These are phyloP conservation scores for Halcyon smyrnensis DNA, from an alignment of 2,797 vertebrate species.

Conservation along the genomic window DNA sequence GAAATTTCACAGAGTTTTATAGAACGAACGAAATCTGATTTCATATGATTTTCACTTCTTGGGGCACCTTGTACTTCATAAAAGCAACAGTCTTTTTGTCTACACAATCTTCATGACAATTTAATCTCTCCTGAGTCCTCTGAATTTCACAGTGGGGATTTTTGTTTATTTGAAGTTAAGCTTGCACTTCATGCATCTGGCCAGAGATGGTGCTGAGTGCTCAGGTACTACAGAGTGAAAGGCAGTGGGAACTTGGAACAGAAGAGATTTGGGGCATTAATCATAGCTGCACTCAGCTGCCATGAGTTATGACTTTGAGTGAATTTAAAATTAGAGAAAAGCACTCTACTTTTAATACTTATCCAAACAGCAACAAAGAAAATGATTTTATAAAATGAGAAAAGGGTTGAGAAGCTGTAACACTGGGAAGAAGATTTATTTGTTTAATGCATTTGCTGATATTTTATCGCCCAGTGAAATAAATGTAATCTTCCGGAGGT, in stretches of 20 bases:
- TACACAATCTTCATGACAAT: neutral
- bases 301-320: neutral
- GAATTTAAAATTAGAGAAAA: conserved; percentile 14
- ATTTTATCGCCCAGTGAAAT: neutral
- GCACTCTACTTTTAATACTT: neutral
- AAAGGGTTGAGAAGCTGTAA: neutral
- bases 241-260: neutral
- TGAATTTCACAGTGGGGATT: neutral
- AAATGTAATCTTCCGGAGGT: neutral
- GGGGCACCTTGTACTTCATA: neutral
- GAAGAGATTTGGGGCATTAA: neutral
- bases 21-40: neutral
- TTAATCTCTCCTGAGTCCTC: neutral
- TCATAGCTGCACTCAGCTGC: neutral
- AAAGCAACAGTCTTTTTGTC: neutral
- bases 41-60: neutral
- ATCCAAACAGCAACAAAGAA: neutral
- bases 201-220: conserved; percentile 71
- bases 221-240: conserved; percentile 29
- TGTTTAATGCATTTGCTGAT: neutral
- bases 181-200: conserved; percentile 50
- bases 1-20: neutral
- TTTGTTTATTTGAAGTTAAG: neutral
- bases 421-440: neutral
- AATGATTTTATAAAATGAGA: neutral